Percentiles rank a stretch among this genome's conserved stretches.
Evolutionary conservation across 2,888 invertebrate species (phyloP).

Genomic region (Trypoxylon attenuatum): DNA sequence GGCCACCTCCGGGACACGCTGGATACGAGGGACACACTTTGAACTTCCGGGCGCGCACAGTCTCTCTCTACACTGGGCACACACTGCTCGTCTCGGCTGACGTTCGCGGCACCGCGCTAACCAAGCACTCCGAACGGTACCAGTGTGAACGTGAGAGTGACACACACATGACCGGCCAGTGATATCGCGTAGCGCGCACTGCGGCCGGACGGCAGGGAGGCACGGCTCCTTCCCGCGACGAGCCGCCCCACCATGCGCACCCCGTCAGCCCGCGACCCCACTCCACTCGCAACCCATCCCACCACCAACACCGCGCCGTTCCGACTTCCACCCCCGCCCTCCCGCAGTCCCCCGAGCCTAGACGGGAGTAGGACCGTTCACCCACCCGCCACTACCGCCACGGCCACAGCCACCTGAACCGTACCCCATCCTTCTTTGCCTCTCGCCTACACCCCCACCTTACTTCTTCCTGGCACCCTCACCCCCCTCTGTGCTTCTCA

Average conservation of each 20-base stretch:
- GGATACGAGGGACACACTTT: slow-evolving; percentile 38
- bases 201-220: slow-evolving; percentile 67
- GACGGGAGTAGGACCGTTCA: no score
- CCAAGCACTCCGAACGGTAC: slow-evolving; percentile 55
- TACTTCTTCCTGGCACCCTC: background rate
- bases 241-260: slow-evolving; percentile 14
- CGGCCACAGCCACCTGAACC: background rate
- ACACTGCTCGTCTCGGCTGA: slow-evolving; percentile 47
- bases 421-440: background rate
- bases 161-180: slow-evolving; percentile 70
- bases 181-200: slow-evolving; percentile 74
- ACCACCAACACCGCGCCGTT: slow-evolving; percentile 3
- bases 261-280: slow-evolving; percentile 28
- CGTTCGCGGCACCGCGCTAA: slow-evolving; percentile 49
- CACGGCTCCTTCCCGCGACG: slow-evolving; percentile 63
- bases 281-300: slow-evolving; percentile 23
- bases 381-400: background rate
- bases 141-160: slow-evolving; percentile 63
- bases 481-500: slow-evolving; percentile 1
- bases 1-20: slow-evolving; percentile 32
- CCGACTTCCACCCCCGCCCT: background rate
- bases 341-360: slow-evolving; percentile 6
- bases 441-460: background rate
- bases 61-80: slow-evolving; percentile 34
- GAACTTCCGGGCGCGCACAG: slow-evolving; percentile 47